phyloP scores from a whole-genome alignment of 2,888 invertebrate genomes.

The Poecilobothrus nobilitatus region DNA sequence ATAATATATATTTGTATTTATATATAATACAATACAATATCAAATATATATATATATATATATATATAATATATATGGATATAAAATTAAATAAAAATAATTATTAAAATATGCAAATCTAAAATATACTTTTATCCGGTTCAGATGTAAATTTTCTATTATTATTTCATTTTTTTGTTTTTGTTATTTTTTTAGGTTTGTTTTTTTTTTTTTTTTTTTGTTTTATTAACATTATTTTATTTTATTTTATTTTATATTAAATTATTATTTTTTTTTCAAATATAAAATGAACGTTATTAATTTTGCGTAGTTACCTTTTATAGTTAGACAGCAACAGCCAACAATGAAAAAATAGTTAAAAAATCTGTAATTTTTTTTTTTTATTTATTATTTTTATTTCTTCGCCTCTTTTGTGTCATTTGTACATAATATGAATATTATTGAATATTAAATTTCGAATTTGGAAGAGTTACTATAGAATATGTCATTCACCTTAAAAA shows the following conservation, averaged over 20 bases:
- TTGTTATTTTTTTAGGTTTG: not conserved
- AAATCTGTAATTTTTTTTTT: not conserved
- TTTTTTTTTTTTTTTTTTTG: not conserved
- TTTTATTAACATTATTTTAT: not conserved
- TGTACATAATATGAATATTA: too few relatives aligned
- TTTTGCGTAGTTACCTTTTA: conserved; percentile 1
- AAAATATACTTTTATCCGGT: conserved; percentile 6
- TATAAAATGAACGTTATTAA: conserved; percentile 1
- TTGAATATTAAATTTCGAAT: too few relatives aligned
- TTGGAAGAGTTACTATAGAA: not conserved
- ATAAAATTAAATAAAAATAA: not conserved
- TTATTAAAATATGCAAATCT: not conserved
- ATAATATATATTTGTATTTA: not conserved
- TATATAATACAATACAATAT: too few relatives aligned
- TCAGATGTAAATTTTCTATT: conserved; percentile 1
- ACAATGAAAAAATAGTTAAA: too few relatives aligned
- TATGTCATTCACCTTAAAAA: not conserved
- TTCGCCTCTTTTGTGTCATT: too few relatives aligned
- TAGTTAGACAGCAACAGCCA: not conserved
- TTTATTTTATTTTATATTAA: not conserved
- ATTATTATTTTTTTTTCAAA: not conserved
- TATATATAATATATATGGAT: not conserved
- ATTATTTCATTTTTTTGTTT: not conserved
- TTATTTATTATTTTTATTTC: not conserved
- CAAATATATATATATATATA: not conserved